Conservation (phyloP, 1,140 invertebrate genomes). For the Magallana gigas region DNA sequence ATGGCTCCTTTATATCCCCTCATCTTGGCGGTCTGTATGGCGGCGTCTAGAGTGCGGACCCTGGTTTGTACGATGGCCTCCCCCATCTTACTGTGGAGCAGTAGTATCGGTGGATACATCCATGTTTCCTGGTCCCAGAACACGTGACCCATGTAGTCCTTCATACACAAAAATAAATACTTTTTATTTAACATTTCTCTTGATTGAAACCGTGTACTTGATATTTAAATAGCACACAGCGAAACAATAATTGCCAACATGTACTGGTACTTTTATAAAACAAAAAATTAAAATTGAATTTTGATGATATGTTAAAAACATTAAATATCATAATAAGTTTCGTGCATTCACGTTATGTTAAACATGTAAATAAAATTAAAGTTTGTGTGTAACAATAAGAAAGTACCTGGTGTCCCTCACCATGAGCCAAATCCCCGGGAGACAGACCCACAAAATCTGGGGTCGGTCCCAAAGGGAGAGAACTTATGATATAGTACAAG, state of each 20-base stretch:
- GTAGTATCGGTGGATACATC: slow-evolving; percentile 79
- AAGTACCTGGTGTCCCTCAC: slow-evolving; percentile 64
- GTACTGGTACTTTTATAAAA: no score
- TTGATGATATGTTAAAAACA: no score
- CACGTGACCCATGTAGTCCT: slow-evolving; percentile 79
- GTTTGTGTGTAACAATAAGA: no score
- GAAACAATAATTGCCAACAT: no score
- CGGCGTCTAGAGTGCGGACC: slow-evolving; percentile 72
- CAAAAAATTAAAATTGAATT: no score
- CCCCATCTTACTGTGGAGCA: slow-evolving; percentile 76
- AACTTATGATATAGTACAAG: slow-evolving; percentile 79
- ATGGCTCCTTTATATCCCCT: slow-evolving; percentile 76
- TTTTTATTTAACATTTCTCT: no score
- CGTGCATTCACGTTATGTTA: no score
- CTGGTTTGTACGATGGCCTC: slow-evolving; percentile 69
- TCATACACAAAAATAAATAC: not conserved
- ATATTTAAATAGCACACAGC: no score
- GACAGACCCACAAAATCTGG: slow-evolving; percentile 76
- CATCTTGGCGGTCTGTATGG: slow-evolving; percentile 71
- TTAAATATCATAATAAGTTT: no score
- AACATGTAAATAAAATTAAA: no score
- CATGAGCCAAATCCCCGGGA: slow-evolving; percentile 74
- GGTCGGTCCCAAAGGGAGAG: slow-evolving; percentile 73
- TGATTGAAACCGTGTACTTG: no score
- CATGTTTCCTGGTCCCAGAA: slow-evolving; percentile 82